Evolutionary conservation across 2,797 vertebrate genomes (phyloP), one percentile per base, ranked within the genome.

Genomic region (Coregonus suidteri): DNA sequence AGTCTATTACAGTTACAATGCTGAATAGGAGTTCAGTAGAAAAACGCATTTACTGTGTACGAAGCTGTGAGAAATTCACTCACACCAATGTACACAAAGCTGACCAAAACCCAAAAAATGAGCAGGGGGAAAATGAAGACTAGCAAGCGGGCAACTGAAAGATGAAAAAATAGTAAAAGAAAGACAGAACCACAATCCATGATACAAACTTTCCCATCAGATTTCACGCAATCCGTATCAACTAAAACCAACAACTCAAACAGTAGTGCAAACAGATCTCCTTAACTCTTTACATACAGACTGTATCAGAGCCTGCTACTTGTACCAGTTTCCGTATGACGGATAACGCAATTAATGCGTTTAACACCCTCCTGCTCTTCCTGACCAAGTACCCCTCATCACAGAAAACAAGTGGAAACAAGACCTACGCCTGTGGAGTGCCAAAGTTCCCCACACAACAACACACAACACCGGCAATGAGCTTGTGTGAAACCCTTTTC

Each of bases 1-100:
- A 91, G 91, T 90, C 88, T 89, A 88, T 92, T 92, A 88, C 91
- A 92, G 90, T 90, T 92, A 92, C 88, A 90, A 91, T 34, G 31
- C 31, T 93, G 90, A 56, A 14, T 56, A 5, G 90, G 91, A 93
- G 92, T 90, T 93, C 91, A 84, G 91, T 92, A 34, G 90, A 25
- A 25, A 25, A 25, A 25, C 25, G 25, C 25, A 25, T 25, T 25
- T 25, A 25, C 25, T 25, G 25, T 25, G 25, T 25, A 25, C 25
- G 25, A 25, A 25, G 25, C 25, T 25, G 25, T 25, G 25, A 25
- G 25, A 93, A 88, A 92, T 34, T 3, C 91, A 91, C 89, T 93
- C 91, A 87, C 91, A 91, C 91, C 87, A 92, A 88, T 54, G 91
- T 18, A 91, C 88, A 85, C 85, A 89, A 88, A 81, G 84, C 88